A percentile compares a stretch with the other conserved stretches of the same genome.
Evolutionary conservation across 2,113 vertebrate genomes (phyloP).

Genomic region (human): DNA sequence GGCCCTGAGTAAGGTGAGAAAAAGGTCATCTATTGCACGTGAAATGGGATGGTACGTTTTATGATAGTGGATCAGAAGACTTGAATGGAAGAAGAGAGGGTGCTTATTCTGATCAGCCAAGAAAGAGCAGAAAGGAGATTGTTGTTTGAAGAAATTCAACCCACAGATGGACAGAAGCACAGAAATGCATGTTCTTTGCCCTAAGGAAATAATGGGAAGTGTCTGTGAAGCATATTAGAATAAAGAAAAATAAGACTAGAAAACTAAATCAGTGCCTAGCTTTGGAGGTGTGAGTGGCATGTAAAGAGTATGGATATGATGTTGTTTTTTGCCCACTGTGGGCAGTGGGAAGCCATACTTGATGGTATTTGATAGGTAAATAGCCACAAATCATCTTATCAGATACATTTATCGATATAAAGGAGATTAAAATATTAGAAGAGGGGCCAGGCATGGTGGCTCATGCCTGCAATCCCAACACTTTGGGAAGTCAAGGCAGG

Average conservation of each 20-base stretch:
- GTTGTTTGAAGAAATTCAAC: neutral
- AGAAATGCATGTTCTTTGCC: neutral
- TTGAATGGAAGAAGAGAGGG: neutral
- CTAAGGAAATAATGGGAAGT: neutral
- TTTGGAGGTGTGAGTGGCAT: neutral
- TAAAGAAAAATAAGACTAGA: neutral
- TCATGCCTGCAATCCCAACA: neutral
- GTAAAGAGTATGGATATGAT: neutral
- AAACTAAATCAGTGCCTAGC: neutral
- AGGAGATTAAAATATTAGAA: neutral
- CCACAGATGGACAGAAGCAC: neutral
- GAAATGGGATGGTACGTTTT: neutral
- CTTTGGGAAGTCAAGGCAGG: too few species aligned
- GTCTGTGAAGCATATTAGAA: neutral
- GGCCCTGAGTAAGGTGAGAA: neutral
- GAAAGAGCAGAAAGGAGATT: neutral
- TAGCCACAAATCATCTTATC: neutral
- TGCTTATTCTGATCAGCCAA: neutral
- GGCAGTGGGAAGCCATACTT: neutral
- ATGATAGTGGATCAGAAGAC: neutral
- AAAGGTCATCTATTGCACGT: neutral
- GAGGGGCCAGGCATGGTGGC: neutral
- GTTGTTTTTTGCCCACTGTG: neutral
- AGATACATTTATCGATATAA: neutral
- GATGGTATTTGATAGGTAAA: neutral